These are phyloP conservation scores for Drosophila nr. fundita DNA, from an alignment of 2,888 invertebrate species.

Conservation along the genomic window DNA sequence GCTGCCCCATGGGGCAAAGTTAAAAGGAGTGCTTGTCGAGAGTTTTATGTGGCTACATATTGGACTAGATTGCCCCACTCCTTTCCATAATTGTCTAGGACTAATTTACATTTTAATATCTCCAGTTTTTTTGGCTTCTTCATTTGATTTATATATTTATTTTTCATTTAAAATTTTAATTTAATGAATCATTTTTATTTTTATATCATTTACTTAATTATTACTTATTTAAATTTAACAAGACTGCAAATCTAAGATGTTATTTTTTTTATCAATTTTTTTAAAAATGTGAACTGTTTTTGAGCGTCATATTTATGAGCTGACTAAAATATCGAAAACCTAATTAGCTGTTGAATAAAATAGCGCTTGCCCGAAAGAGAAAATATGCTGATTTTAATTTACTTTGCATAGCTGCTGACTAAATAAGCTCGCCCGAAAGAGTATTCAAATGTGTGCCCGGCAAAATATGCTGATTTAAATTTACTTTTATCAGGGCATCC, in stretches of 20 bases:
- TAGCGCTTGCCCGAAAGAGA: not conserved
- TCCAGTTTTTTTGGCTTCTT: not conserved
- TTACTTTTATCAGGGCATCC: constrained; percentile 42
- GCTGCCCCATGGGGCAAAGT: not conserved
- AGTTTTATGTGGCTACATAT: not conserved
- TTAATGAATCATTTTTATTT: too few species aligned
- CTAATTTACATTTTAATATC: not conserved
- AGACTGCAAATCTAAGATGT: too few species aligned
- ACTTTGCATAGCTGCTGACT: not conserved
- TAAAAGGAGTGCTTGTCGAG: not conserved
- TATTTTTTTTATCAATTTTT: too few species aligned
- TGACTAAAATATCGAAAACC: not conserved
- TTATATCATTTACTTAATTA: too few species aligned
- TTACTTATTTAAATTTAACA: too few species aligned
- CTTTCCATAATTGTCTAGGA: not conserved
- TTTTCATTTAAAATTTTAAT: too few species aligned
- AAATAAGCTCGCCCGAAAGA: constrained; percentile 2
- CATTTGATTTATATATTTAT: too few species aligned
- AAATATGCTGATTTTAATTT: not conserved
- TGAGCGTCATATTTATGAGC: not conserved
- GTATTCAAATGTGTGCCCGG: constrained; percentile 19
- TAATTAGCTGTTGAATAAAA: not conserved
- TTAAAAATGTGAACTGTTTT: too few species aligned
- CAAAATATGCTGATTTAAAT: constrained; percentile 14
- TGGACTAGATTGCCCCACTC: not conserved